A percentile compares a stretch with the other conserved stretches of the same genome.
phyloP scores from a whole-genome alignment of 2,888 invertebrate genomes.

The Conomelus anceps region DNA sequence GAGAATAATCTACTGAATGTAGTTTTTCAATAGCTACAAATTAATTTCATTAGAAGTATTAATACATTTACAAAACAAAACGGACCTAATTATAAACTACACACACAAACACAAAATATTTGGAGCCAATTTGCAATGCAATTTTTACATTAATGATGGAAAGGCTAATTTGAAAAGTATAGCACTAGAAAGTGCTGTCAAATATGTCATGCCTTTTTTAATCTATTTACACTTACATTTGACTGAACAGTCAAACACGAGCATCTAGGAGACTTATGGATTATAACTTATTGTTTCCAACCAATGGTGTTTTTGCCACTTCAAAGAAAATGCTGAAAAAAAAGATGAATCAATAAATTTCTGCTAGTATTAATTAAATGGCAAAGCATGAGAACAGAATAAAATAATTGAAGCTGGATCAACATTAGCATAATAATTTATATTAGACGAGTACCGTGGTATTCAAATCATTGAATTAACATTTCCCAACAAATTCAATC shows the following conservation, averaged over 20 bases:
- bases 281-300: slow-evolving; percentile 37
- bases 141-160: background rate
- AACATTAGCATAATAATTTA: background rate
- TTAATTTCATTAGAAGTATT: background rate
- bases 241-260: too few relatives aligned
- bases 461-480: too few relatives aligned
- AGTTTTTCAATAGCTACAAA: background rate
- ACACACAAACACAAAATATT: background rate
- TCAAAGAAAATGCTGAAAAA: slow-evolving; percentile 73
- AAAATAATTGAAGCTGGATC: background rate
- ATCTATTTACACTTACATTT: background rate
- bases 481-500: too few relatives aligned
- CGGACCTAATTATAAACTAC: background rate
- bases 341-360: slow-evolving; percentile 14
- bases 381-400: background rate
- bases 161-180: background rate
- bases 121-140: background rate
- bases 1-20: background rate
- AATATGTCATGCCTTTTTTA: background rate
- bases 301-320: slow-evolving; percentile 74
- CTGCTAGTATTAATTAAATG: background rate
- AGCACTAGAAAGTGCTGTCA: background rate
- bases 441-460: background rate
- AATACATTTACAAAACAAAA: background rate
- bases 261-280: background rate